Evolutionary conservation across 2,797 vertebrate genomes (phyloP).

Genomic region (Oreochromis grahami): DNA sequence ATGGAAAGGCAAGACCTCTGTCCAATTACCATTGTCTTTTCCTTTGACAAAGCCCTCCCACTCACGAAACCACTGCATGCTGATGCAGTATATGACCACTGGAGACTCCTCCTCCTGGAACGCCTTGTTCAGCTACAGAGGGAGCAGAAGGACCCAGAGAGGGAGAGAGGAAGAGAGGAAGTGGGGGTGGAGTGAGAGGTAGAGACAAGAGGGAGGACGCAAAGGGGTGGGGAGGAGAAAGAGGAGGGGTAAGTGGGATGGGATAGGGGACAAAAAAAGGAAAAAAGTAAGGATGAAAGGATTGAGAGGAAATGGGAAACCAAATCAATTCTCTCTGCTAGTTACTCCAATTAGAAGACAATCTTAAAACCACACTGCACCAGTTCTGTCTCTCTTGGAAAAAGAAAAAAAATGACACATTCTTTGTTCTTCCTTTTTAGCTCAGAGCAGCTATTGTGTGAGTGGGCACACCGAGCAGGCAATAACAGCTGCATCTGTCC

Average conservation of each 20-base stretch:
- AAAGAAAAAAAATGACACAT: slow-evolving; percentile 23
- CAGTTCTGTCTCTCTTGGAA: slow-evolving; percentile 27
- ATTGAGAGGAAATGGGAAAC: slow-evolving; percentile 55
- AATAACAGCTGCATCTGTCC: slow-evolving; percentile 61
- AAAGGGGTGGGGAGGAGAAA: background rate
- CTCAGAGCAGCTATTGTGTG: slow-evolving; percentile 19
- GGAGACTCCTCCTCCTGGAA: slow-evolving; percentile 98
- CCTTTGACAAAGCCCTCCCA: slow-evolving; percentile 99
- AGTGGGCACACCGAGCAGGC: slow-evolving; percentile 24
- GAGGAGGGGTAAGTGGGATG: background rate
- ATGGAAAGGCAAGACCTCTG: slow-evolving; percentile 7
- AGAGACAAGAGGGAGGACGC: slow-evolving; percentile 18
- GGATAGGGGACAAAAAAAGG: background rate
- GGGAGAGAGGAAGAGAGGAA: slow-evolving; percentile 28
- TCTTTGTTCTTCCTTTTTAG: background rate
- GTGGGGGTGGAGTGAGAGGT: slow-evolving; percentile 48
- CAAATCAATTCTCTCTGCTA: slow-evolving; percentile 60
- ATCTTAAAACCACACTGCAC: slow-evolving; percentile 31
- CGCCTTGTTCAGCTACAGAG: slow-evolving; percentile 91
- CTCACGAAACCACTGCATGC: slow-evolving; percentile 99
- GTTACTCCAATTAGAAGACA: slow-evolving; percentile 56
- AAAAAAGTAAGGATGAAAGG: slow-evolving; percentile 60
- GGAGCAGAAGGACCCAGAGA: background rate
- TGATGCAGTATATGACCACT: slow-evolving; percentile 96
- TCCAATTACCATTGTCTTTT: slow-evolving; percentile 85